These are phyloP conservation scores for Himalopsyche kuldschensis DNA, from an alignment of 2,888 invertebrate species.

Conservation along the genomic window DNA sequence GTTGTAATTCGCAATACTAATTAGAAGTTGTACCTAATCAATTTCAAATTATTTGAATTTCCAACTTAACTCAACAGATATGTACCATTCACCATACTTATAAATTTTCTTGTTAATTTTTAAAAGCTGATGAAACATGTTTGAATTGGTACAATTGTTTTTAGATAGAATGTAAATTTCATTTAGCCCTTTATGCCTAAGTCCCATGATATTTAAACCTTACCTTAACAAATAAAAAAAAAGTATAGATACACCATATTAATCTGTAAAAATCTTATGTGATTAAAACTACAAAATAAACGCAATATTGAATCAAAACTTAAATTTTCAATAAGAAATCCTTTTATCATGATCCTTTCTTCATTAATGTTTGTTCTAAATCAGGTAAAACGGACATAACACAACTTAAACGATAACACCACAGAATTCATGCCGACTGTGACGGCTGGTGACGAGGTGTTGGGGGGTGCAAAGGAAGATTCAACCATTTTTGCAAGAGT, in stretches of 20 bases:
- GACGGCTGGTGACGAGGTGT: no score
- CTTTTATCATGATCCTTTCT: background rate
- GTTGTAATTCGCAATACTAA: background rate
- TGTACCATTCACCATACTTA: background rate
- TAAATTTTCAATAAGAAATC: background rate
- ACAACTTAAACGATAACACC: no score
- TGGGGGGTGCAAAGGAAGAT: no score
- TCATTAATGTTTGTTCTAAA: background rate
- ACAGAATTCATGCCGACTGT: no score
- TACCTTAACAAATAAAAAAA: background rate
- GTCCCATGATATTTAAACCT: background rate
- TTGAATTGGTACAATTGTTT: background rate
- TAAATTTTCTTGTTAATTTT: background rate
- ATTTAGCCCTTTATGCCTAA: background rate
- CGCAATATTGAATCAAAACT: background rate
- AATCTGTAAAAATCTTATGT: slow-evolving; percentile 3
- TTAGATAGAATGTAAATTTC: background rate
- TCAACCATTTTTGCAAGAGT: no score
- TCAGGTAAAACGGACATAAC: no score
- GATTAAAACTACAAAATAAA: background rate
- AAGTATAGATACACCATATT: background rate
- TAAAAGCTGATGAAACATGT: background rate
- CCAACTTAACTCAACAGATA: background rate
- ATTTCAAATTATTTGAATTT: background rate
- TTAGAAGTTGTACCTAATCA: background rate